Evolutionary conservation across 2,888 invertebrate species (phyloP).

Genomic region (Brenthis hecate): DNA sequence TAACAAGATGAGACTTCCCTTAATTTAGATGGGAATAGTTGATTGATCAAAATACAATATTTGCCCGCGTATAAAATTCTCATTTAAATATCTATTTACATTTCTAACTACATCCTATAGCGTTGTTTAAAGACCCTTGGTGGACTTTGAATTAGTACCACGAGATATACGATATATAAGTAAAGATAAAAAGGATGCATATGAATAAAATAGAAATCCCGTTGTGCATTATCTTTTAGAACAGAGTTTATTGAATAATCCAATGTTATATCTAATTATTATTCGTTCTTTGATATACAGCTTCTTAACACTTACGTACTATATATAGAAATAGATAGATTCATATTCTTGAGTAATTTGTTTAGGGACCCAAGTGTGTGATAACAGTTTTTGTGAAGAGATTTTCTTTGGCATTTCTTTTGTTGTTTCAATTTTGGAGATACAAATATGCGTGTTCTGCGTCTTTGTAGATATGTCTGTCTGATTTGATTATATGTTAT

Average conservation of each 20-base stretch:
- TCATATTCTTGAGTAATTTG: conserved; percentile 19
- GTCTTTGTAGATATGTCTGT: too few relatives aligned
- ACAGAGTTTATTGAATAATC: conserved; percentile 35
- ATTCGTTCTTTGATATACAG: conserved; percentile 34
- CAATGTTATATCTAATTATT: conserved; percentile 34
- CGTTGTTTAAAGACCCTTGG: conserved; percentile 61
- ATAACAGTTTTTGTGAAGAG: conserved; percentile 20
- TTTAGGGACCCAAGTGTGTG: conserved; percentile 19
- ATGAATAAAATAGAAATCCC: conserved; percentile 37
- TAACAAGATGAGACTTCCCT: conserved; percentile 43
- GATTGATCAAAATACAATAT: conserved; percentile 47
- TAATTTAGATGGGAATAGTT: conserved; percentile 29
- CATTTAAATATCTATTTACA: conserved; percentile 67
- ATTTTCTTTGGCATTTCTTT: conserved; percentile 32
- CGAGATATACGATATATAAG: conserved; percentile 33
- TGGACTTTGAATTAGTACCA: conserved; percentile 51
- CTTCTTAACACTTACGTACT: conserved; percentile 37
- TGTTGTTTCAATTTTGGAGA: conserved; percentile 2
- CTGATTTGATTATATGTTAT: too few relatives aligned
- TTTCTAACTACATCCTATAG: conserved; percentile 62
- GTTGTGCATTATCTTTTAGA: conserved; percentile 37
- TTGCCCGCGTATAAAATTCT: conserved; percentile 70
- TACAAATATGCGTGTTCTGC: neutral
- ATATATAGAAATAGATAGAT: conserved; percentile 28
- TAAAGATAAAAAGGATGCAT: conserved; percentile 36